phyloP scores from a whole-genome alignment of 2,797 vertebrate species.

The Chiloscyllium punctatum region DNA sequence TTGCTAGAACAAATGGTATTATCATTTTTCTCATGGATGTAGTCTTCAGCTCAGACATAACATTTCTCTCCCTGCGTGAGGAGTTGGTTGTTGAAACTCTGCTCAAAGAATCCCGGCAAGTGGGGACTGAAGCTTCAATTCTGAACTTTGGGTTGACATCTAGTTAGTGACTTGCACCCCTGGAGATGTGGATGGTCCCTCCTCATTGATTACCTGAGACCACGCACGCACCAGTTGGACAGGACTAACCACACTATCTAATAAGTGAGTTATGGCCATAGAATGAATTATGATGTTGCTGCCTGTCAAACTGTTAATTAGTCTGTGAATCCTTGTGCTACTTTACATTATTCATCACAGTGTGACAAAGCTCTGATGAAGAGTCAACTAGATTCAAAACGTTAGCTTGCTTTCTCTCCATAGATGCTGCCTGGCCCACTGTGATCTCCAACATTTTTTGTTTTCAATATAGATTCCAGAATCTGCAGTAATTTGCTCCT shows the following conservation, averaged over 20 bases:
- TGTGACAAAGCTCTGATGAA: too few species aligned
- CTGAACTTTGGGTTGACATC: neutral
- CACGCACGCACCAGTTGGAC: neutral
- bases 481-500: too few species aligned
- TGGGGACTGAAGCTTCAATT: neutral
- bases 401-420: too few species aligned
- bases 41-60: neutral
- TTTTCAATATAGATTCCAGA: too few species aligned
- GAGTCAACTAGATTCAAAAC: too few species aligned
- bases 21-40: neutral
- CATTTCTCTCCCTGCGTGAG: neutral
- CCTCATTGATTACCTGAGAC: too few species aligned
- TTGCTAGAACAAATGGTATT: too few species aligned
- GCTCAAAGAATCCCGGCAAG: neutral
- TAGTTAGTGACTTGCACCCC: neutral
- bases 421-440: too few species aligned
- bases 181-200: too few species aligned
- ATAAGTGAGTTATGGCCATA: neutral
- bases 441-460: too few species aligned
- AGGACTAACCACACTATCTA: neutral
- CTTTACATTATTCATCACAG: too few species aligned
- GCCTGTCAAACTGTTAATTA: neutral
- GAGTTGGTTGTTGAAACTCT: neutral
- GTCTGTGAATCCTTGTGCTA: too few species aligned
- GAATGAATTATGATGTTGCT: neutral